Base-by-base conservation (phyloP, 2,888 invertebrate species). In the Copidosoma aretas region DNA sequence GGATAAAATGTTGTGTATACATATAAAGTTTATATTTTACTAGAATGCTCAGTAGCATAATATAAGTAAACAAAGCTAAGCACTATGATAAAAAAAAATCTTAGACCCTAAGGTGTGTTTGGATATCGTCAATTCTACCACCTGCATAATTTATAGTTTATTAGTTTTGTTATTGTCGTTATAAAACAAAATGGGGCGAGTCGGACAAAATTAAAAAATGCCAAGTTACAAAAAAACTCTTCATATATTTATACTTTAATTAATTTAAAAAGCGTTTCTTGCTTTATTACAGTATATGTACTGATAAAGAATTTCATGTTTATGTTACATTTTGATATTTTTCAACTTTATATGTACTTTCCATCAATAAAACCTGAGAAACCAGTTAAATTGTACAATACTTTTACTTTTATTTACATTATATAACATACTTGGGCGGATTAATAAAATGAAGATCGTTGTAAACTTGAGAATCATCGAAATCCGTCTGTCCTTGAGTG, bases 381-480 rank as follows among this genome's bases (percentile, higher is more conserved):
- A 46, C 43, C 17, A 15, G 12, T 46, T 8, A 46, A 46, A 46
- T 46, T 46, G 3, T 15, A 46, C 17, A 46, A 12, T 12, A 15
- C 12, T 17, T 8, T 17, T 15, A 15, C 43, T 41, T 49, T 24
- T 59, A 71, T 64, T 72, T 65, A 70, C 46, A 62, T 79, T 81
- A 82, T 75, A 82, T 81, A 67, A 79, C 74, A 71, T 82, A 82
- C 73, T 78, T 77, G 54, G 82, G 83, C 53, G 82, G 80, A 73
- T 79, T 81, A 67, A 84, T 81, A 72, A 83, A 84, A 75, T 83
- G 77, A 53, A 84, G 78, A 76, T 84, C 83, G 68, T 83, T 84
- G 60, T 80, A 83, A 21, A 83, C 83, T 73, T 81, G 82, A 10
- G 81, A 80, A 67, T 82, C 78, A 59, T 83, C 77, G 60, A 80